These are phyloP conservation scores for Tenthredo notha DNA, from an alignment of 2,888 invertebrate genomes.

Conservation along the genomic window DNA sequence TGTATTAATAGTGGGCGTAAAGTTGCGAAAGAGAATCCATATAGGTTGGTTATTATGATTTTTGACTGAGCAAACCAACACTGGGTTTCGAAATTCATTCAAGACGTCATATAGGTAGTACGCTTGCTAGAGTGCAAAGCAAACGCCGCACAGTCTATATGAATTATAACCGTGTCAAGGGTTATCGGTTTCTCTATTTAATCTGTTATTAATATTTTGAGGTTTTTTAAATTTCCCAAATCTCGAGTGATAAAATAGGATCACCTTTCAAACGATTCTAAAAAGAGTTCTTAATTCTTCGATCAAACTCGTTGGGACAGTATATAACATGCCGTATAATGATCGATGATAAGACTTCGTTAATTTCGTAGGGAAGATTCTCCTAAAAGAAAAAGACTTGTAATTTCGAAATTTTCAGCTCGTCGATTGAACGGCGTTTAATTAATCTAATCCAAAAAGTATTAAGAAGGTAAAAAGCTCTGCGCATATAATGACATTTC, in stretches of 20 bases:
- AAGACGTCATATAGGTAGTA: slow-evolving; percentile 13
- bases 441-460: too few species aligned
- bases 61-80: not conserved
- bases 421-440: too few species aligned
- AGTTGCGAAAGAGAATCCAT: slow-evolving; percentile 28
- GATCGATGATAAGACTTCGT: too few species aligned
- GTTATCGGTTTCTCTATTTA: slow-evolving; percentile 16
- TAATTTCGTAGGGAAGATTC: too few species aligned
- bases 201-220: slow-evolving; percentile 1
- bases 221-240: not conserved
- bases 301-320: too few species aligned
- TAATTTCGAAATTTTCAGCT: too few species aligned
- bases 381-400: too few species aligned
- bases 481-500: not conserved
- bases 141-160: slow-evolving; percentile 16
- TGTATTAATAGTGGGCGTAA: slow-evolving; percentile 24
- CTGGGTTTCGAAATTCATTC: slow-evolving; percentile 27
- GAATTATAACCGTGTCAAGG: slow-evolving; percentile 42
- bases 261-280: not conserved
- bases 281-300: too few species aligned
- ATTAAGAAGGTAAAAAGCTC: too few species aligned
- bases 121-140: not conserved
- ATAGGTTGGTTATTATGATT: slow-evolving; percentile 18
- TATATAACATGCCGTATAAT: too few species aligned
- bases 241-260: not conserved